Conservation (phyloP, 2,797 vertebrate genomes). For the Podargus strigoides region DNA sequence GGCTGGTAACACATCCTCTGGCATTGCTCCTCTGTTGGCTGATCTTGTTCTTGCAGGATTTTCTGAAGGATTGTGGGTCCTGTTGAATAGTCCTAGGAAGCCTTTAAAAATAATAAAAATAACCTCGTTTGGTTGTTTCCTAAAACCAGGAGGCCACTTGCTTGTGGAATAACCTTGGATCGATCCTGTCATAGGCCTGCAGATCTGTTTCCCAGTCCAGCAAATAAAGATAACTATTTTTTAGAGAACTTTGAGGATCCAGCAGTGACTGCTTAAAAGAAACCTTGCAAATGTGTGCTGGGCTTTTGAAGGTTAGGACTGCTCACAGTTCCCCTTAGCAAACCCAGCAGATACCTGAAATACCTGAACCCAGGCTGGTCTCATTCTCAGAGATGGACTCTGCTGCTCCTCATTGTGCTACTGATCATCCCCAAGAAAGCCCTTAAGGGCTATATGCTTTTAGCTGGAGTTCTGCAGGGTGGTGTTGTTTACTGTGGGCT, state of each 20-base stretch:
- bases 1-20: neutral
- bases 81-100: neutral
- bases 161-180: neutral
- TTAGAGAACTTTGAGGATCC: neutral
- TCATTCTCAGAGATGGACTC: neutral
- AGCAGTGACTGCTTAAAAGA: neutral
- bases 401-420: neutral
- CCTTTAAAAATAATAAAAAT: neutral
- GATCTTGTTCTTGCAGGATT: neutral
- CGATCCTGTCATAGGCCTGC: fast-evolving
- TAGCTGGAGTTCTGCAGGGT: neutral
- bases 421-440: neutral
- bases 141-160: neutral
- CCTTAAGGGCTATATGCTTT: neutral
- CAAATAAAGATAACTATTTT: neutral
- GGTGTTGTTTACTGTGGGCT: neutral
- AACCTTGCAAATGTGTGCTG: neutral
- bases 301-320: neutral
- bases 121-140: neutral
- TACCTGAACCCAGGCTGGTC: neutral
- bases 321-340: neutral
- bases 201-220: neutral
- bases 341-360: neutral
- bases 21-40: neutral
- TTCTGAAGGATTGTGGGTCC: neutral